A percentile compares a stretch with the other conserved stretches of the same genome.
Conservation (phyloP, 2,888 invertebrate genomes). For the Sisyra nigra region DNA sequence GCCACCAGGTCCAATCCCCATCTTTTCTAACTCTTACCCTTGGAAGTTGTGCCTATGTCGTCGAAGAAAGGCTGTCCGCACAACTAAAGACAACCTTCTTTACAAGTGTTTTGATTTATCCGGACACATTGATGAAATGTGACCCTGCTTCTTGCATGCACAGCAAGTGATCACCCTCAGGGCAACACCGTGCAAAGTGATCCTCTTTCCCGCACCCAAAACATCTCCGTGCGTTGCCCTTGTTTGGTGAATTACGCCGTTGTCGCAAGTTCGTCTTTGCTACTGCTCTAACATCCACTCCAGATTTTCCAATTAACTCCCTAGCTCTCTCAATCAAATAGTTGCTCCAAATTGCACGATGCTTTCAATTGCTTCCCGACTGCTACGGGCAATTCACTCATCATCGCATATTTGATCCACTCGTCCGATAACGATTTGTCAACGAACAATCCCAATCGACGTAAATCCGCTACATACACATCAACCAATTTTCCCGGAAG, state of each 20-base stretch:
- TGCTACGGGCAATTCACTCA: background rate
- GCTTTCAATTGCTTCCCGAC: background rate
- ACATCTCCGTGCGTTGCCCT: background rate
- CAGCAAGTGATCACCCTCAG: background rate
- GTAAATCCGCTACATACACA: background rate
- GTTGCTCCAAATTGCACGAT: constrained; percentile 16
- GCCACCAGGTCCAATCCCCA: background rate
- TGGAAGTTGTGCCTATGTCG: background rate
- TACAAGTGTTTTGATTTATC: background rate
- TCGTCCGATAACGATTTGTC: background rate
- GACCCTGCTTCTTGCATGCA: background rate
- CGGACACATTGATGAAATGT: background rate
- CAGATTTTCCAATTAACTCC: background rate
- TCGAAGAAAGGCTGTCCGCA: background rate
- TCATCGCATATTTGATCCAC: background rate
- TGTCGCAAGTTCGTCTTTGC: background rate
- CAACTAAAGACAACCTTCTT: background rate
- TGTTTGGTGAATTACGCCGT: background rate
- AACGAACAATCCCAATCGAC: background rate
- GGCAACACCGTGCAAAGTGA: background rate
- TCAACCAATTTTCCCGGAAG: background rate
- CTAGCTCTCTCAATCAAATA: constrained; percentile 1
- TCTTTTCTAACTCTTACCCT: background rate
- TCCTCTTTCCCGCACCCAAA: background rate
- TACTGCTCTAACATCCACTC: background rate